Base-by-base conservation (phyloP, 2,113 vertebrate species). In the Sylvia atricapilla region DNA sequence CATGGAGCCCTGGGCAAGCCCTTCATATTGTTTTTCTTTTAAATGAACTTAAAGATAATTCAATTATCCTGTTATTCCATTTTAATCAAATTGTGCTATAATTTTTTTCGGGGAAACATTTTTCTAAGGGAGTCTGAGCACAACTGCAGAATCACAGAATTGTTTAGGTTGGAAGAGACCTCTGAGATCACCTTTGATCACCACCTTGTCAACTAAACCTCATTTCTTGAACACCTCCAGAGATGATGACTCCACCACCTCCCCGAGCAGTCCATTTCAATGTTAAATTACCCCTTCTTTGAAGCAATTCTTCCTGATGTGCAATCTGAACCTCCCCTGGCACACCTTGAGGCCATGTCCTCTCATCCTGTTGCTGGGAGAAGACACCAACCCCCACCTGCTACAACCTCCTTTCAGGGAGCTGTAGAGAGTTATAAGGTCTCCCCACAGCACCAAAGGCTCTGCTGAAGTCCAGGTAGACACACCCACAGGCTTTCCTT, bases 301-400 rank as follows among this genome's bases (percentile, higher is more conserved):
- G n/a, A 41, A 49, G 24, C 3, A 41, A 20, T 24, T 49, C 43
- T 41, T 56, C 19, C 50, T 56, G 43, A 49, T 49, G n/a, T 24
- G n/a, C n/a, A 41, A 7, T 7, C 70, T 66, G 60, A 58, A 15
- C 30, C 30, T 43, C 24, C n/a, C 35, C 15, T 35, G 52, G 35
- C 52, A 76, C 20, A 58, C 15, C 25, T 5, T 30, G 20, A 49
- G 43, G 30, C 15, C 12, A 8, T 12, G 2, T 39, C 49, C n/a
- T 55, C 41, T 33, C 41, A 39, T 27, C 49, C 28, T 55, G 58
- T 22, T 0, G 0, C 33, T 44, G 33, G 9, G 33, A 84, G 33
- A 46, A 31, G 39, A 73, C 18, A 39, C 18, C 0, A 0, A 33
- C 5, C 7, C 9, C 11, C n/a, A 46, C 14, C 68, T 46, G 28